Evolutionary conservation across 2,113 vertebrate species (phyloP).

Genomic region (Ahaetulla prasina): DNA sequence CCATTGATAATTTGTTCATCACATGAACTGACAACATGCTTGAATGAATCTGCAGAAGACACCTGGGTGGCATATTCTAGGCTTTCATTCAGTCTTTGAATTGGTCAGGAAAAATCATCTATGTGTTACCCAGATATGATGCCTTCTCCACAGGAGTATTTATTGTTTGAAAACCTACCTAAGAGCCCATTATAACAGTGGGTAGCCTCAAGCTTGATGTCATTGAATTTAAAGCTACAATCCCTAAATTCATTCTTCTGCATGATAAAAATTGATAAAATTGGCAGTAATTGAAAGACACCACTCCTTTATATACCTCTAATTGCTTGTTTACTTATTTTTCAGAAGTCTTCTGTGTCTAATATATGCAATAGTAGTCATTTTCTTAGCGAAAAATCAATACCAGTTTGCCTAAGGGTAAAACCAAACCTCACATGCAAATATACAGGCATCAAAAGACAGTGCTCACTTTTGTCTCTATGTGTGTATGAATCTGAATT

Average conservation of each 20-base stretch:
- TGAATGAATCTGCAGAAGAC: background rate
- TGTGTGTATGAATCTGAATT: background rate
- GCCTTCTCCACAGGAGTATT: background rate
- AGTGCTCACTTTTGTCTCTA: background rate
- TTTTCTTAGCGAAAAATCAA: background rate
- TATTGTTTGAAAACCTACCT: background rate
- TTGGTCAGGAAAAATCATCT: background rate
- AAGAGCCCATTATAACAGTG: background rate
- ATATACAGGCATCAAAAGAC: background rate
- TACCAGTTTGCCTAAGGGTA: background rate
- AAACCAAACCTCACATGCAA: background rate
- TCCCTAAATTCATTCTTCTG: background rate
- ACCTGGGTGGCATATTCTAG: background rate
- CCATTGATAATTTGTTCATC: background rate
- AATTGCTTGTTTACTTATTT: background rate
- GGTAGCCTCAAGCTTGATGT: background rate
- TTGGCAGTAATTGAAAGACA: constrained; percentile 7
- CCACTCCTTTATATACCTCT: constrained; percentile 22
- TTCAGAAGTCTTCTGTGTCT: background rate
- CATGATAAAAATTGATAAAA: background rate
- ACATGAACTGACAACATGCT: background rate
- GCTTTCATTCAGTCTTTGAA: background rate
- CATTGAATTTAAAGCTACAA: background rate
- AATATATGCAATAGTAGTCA: background rate
- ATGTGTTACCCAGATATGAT: background rate